Percentiles rank a stretch among this genome's conserved stretches.
Conservation (phyloP, 2,888 invertebrate genomes). For the Lepetodrilus schrolli region DNA sequence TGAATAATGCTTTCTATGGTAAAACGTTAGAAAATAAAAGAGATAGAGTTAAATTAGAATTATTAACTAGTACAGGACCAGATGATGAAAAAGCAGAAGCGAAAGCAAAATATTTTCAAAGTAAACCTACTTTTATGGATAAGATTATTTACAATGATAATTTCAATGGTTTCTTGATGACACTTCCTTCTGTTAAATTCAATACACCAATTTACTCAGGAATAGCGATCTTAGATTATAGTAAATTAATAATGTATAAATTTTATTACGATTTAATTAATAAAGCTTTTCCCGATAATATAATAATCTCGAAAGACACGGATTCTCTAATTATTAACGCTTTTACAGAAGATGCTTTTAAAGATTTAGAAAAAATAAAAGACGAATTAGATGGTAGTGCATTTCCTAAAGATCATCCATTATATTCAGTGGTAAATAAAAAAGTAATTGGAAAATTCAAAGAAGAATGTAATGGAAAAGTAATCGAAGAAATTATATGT, state of each 20-base stretch:
- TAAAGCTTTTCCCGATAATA: constrained; percentile 14
- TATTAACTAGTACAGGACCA: constrained; percentile 41
- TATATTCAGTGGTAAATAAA: constrained; percentile 36
- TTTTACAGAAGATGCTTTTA: constrained; percentile 31
- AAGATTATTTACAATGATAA: constrained; percentile 47
- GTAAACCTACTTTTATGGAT: constrained; percentile 64
- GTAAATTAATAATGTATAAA: constrained; percentile 31
- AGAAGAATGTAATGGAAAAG: constrained; percentile 36
- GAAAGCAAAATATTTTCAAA: constrained; percentile 72
- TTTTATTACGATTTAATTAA: constrained; percentile 32
- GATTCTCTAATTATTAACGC: constrained; percentile 22
- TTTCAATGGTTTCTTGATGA: constrained; percentile 8
- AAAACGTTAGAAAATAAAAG: constrained; percentile 17
- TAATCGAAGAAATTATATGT: constrained; percentile 32
- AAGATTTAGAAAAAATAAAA: constrained; percentile 34
- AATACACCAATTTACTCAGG: constrained; percentile 38
- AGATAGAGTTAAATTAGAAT: constrained; percentile 16
- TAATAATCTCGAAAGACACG: neutral
- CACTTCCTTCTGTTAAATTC: constrained; percentile 7
- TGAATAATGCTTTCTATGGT: constrained; percentile 68
- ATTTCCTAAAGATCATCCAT: constrained; percentile 34
- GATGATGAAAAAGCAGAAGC: too few species aligned
- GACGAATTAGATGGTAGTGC: constrained; percentile 36
- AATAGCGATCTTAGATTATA: constrained; percentile 35
- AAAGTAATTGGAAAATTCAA: constrained; percentile 38